phyloP scores from a whole-genome alignment of 2,888 invertebrate species.

The Cylindroiulus punctatus region DNA sequence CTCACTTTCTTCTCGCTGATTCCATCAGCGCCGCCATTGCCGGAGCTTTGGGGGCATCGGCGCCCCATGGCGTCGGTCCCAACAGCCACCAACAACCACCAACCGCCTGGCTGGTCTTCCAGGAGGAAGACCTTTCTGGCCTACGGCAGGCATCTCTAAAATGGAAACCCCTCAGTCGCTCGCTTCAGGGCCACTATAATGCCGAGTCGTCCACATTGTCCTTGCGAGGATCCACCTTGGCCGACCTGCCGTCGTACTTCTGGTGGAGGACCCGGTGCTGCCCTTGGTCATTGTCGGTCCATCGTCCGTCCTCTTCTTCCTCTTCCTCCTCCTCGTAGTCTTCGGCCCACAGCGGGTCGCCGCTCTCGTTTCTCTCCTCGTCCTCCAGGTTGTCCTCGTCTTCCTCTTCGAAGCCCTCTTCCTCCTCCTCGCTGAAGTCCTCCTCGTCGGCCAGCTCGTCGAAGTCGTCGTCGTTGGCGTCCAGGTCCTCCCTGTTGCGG shows the following conservation, averaged over 20 bases:
- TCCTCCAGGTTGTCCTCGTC: conserved; percentile 52
- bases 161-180: background rate
- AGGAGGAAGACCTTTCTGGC: background rate
- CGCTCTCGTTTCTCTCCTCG: conserved; percentile 35
- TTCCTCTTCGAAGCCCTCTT: conserved; percentile 41
- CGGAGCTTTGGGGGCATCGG: too few relatives aligned
- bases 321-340: conserved; percentile 48
- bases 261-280: conserved; percentile 45
- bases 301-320: conserved; percentile 40
- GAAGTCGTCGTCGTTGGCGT: conserved; percentile 51
- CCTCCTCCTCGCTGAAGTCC: conserved; percentile 47
- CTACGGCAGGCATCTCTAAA: background rate
- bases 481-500: conserved; percentile 53
- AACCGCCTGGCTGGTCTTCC: background rate
- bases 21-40: background rate
- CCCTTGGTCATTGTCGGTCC: background rate
- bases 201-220: conserved; percentile 53
- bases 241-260: background rate
- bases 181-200: conserved; percentile 35
- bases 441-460: conserved; percentile 54
- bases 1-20: background rate
- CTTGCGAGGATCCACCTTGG: conserved; percentile 10
- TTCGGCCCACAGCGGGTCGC: conserved; percentile 39
- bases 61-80: background rate
- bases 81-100: background rate